Evolutionary conservation across 2,888 invertebrate species (phyloP).

Genomic region (Drosophila mimica): DNA sequence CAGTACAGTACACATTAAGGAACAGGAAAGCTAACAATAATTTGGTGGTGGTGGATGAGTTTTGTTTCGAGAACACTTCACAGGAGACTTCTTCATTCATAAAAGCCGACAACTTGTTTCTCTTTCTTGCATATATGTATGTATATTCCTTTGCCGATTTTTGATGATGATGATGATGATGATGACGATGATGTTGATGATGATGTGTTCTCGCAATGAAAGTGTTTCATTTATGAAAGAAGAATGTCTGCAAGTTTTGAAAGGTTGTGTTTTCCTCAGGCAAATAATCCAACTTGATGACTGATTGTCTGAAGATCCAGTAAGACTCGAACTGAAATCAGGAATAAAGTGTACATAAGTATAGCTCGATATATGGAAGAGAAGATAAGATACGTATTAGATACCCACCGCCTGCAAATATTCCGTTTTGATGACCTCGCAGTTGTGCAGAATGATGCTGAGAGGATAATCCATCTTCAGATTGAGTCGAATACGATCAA

Average conservation of each 20-base stretch:
- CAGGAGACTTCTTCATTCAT: not conserved
- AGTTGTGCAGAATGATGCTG: constrained; percentile 34
- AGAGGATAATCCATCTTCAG: constrained; percentile 39
- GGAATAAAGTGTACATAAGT: not conserved
- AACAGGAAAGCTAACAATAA: not conserved
- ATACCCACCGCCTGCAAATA: constrained; percentile 43
- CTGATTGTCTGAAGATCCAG: constrained; percentile 31
- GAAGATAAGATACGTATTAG: too few species aligned
- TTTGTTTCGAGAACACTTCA: not conserved
- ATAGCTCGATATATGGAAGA: not conserved
- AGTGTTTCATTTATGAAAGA: not conserved
- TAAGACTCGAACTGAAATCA: constrained; percentile 23
- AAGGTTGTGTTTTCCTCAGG: constrained; percentile 20
- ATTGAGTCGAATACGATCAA: constrained; percentile 35
- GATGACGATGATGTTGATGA: too few species aligned
- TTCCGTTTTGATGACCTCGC: constrained; percentile 18
- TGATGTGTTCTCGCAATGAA: not conserved
- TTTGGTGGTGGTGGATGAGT: not conserved
- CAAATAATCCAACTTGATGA: constrained; percentile 37
- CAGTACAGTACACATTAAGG: not conserved
- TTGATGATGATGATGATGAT: not conserved
- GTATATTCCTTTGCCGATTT: not conserved
- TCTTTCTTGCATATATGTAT: not conserved
- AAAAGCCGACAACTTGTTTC: not conserved
- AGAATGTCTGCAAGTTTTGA: constrained; percentile 51